Evolutionary conservation across 2,888 invertebrate genomes (phyloP), one percentile per base, ranked within the genome.

Genomic region (Cantharis rustica): DNA sequence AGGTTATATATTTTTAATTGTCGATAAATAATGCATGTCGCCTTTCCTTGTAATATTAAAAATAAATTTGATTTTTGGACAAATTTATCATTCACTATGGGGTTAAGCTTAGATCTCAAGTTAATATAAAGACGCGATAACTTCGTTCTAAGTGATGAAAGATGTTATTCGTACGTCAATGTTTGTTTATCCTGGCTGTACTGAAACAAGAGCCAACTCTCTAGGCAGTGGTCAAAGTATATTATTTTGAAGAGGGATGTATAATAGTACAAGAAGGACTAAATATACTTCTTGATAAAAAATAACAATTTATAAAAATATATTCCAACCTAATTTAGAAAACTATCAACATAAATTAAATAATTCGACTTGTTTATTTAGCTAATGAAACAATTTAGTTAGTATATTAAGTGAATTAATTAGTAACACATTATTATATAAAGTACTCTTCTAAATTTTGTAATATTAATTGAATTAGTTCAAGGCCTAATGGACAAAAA

Each of bases 111-210:
- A 31, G 31, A 31, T 47, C 47, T 47, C n/a, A 47, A 47, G 47
- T 47, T 47, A 47, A 47, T 47, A 72, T 31, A 64, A 62, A 64
- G 15, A 26, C 27, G 64, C 17, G n/a, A 31, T 71, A 75, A 73
- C 73, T 77, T 72, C 75, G 47, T 47, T 15, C 70, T 78, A 78
- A 78, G 75, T 78, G 78, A 72, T 68, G 76, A 75, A 76, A 69
- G 71, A 78, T 78, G 78, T 78, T 76, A 74, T 76, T 76, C 78
- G 78, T 78, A 73, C 72, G 75, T 69, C 75, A 78, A 76, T 78
- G 78, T 78, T 78, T 78, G 78, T 75, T 78, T 78, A 78, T 78
- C 78, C 75, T 73, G 73, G 73, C 78, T 70, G 71, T 26, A 68
- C 27, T 75, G 75, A 75, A 78, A 75, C 75, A 74, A 77, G 77